Evolutionary conservation across 2,888 invertebrate species (phyloP).

Genomic region (Drosophila paramelanica): DNA sequence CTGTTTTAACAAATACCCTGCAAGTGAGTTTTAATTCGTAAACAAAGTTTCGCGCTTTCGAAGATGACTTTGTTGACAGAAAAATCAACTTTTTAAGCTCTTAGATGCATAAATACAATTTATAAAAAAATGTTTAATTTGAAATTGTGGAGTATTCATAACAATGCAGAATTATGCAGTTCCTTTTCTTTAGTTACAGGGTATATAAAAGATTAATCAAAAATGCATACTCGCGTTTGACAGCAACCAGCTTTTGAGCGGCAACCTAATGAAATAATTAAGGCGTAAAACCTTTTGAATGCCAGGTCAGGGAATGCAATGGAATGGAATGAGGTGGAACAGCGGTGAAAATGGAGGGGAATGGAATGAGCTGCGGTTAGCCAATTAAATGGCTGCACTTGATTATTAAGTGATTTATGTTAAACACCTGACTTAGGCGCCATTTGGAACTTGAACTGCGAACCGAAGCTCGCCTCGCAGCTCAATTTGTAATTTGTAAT

Average conservation of each 20-base stretch:
- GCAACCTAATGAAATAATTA: slow-evolving; percentile 63
- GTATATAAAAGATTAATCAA: not conserved
- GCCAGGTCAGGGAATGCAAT: slow-evolving; percentile 9
- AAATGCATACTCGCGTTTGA: slow-evolving; percentile 8
- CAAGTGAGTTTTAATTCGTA: too few species aligned
- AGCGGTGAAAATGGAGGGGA: not conserved
- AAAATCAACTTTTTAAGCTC: too few species aligned
- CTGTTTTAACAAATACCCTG: not conserved
- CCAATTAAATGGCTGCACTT: slow-evolving; percentile 75
- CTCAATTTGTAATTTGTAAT: slow-evolving; percentile 71
- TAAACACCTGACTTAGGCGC: slow-evolving; percentile 69
- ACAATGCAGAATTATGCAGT: too few species aligned
- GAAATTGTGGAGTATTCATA: too few species aligned
- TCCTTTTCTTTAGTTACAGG: not conserved
- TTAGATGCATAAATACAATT: too few species aligned
- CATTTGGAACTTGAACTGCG: slow-evolving; percentile 4
- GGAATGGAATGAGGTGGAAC: not conserved
- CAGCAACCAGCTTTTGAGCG: slow-evolving; percentile 54
- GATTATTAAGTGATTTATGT: slow-evolving; percentile 78
- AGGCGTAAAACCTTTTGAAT: slow-evolving; percentile 26
- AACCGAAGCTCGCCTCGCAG: slow-evolving; percentile 1
- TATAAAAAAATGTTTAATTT: too few species aligned
- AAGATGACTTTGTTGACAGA: not conserved
- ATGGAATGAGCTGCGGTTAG: slow-evolving; percentile 26
- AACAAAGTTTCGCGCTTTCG: too few species aligned